phyloP scores from a whole-genome alignment of 2,797 vertebrate species.

The Loris lydekkerianus region DNA sequence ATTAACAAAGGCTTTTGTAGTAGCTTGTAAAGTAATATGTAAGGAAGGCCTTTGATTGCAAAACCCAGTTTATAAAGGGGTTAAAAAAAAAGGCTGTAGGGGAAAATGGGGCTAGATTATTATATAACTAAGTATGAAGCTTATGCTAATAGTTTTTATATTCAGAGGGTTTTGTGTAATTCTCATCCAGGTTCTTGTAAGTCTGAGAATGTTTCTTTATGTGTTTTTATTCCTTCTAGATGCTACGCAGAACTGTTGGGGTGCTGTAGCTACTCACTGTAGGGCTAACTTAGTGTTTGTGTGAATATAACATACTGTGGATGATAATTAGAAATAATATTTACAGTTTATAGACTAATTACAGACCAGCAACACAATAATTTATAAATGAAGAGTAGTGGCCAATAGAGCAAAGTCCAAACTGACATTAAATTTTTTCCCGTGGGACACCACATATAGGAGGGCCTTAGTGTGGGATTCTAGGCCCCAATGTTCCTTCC shows the following conservation, averaged over 20 bases:
- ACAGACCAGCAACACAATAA: neutral
- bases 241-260: neutral
- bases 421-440: neutral
- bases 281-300: neutral
- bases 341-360: neutral
- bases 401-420: neutral
- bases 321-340: neutral
- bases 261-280: neutral
- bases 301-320: neutral
- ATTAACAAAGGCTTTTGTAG: neutral
- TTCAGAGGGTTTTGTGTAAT: neutral
- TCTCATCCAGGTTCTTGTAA: neutral
- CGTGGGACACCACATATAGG: neutral
- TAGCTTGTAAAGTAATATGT: neutral
- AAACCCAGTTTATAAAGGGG: neutral
- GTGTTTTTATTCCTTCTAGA: neutral
- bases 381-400: constrained; percentile 2
- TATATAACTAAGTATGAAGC: neutral
- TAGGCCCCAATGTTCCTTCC: neutral
- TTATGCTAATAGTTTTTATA: neutral
- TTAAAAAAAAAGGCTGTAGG: neutral
- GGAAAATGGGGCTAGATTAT: neutral
- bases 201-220: neutral
- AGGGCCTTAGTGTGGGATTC: neutral
- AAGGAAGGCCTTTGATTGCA: neutral